A percentile compares a stretch with the other conserved stretches of the same genome.
Conservation (phyloP, 2,888 invertebrate genomes). For the Deroplatys truncata region DNA sequence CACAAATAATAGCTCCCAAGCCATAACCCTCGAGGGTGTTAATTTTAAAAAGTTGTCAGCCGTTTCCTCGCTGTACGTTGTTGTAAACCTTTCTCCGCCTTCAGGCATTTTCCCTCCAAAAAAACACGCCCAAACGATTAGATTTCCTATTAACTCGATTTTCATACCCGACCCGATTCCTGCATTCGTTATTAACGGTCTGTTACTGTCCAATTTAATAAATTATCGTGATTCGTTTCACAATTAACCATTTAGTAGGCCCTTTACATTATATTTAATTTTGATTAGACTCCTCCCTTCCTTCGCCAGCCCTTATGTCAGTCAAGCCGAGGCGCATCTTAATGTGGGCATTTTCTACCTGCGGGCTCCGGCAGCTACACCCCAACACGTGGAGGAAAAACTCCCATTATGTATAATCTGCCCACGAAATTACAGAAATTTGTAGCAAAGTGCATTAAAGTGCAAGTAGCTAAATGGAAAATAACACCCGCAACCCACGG, state of each 20-base stretch:
- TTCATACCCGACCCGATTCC: not conserved
- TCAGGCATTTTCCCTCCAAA: not conserved
- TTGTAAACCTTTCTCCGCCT: slow-evolving; percentile 5
- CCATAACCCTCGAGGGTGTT: not conserved
- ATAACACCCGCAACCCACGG: not conserved
- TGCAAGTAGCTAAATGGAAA: not conserved
- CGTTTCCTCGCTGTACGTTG: not conserved
- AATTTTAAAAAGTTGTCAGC: slow-evolving; percentile 17
- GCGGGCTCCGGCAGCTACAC: not conserved
- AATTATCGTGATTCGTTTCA: slow-evolving; percentile 23
- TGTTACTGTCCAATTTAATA: slow-evolving; percentile 25
- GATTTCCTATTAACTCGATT: slow-evolving; percentile 2
- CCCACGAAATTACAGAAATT: not conserved
- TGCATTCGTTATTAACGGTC: slow-evolving; percentile 22
- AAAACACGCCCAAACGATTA: slow-evolving; percentile 7
- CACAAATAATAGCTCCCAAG: not conserved
- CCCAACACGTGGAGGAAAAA: not conserved
- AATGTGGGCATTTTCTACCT: not conserved
- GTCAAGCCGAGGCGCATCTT: not conserved
- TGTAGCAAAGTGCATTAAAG: not conserved
- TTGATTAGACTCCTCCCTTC: slow-evolving; percentile 14
- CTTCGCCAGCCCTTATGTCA: not conserved
- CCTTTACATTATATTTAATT: slow-evolving; percentile 25
- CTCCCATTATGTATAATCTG: not conserved
- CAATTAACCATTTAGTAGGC: slow-evolving; percentile 25